A percentile compares a stretch with the other conserved stretches of the same genome.
Conservation (phyloP, 2,888 invertebrate species). For the Tanaodytes sp. region DNA sequence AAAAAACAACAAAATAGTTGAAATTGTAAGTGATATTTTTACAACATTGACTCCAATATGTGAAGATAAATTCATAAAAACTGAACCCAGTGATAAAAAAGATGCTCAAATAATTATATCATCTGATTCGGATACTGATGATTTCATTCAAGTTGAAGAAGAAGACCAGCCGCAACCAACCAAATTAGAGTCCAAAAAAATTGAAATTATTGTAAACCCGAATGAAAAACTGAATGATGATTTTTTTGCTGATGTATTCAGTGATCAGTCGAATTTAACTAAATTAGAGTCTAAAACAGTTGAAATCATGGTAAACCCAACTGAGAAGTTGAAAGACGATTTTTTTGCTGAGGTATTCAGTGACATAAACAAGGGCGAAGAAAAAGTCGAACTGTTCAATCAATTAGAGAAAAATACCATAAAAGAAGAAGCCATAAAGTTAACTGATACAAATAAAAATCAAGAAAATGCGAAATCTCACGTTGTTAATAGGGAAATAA, state of each 20-base stretch:
- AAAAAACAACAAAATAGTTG: conserved; percentile 7
- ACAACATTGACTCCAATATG: conserved; percentile 26
- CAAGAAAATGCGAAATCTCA: too few species aligned
- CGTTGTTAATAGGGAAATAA: too few species aligned
- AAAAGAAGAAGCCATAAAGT: conserved; percentile 6
- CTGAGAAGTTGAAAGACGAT: conserved; percentile 75
- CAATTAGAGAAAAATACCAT: background rate
- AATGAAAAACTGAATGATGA: conserved; percentile 74
- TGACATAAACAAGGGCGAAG: too few species aligned
- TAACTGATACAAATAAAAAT: too few species aligned
- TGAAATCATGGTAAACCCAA: conserved; percentile 71
- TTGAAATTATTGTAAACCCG: conserved; percentile 71
- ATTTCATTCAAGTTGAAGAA: conserved; percentile 72
- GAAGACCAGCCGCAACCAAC: conserved; percentile 61
- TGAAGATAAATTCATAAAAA: conserved; percentile 27
- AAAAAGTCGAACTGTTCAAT: too few species aligned
- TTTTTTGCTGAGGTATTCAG: conserved; percentile 83
- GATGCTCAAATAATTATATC: conserved; percentile 12
- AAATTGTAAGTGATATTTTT: conserved; percentile 39
- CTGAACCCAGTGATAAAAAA: background rate
- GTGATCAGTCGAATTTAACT: conserved; percentile 54
- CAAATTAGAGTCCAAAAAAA: conserved; percentile 6
- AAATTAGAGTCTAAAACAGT: conserved; percentile 19
- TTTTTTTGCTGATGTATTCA: conserved; percentile 84
- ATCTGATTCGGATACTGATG: conserved; percentile 68